These are phyloP conservation scores for Virgularia gustaviana DNA, from an alignment of 92 coral and sea anemone species.

Conservation along the genomic window DNA sequence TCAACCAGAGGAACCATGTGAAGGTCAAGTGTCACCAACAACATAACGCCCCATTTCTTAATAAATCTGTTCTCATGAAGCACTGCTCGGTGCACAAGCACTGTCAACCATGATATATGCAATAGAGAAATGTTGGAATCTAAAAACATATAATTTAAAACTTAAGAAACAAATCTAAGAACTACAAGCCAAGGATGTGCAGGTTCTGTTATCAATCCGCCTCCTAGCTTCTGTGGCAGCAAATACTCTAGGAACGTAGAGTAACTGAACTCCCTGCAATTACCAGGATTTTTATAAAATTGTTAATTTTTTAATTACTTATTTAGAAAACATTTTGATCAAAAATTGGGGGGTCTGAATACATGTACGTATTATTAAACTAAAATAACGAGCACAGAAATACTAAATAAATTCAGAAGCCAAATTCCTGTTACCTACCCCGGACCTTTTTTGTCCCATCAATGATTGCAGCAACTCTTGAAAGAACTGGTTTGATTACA, in stretches of 20 bases:
- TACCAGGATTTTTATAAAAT: no score
- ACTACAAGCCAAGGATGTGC: background rate
- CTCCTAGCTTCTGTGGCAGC: background rate
- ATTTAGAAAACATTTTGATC: no score
- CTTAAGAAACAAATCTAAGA: background rate
- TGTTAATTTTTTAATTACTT: no score
- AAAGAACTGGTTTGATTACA: conserved; percentile 81
- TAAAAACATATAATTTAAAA: background rate
- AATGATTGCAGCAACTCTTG: conserved; percentile 61
- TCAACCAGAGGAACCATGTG: conserved; percentile 60
- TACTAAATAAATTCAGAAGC: no score
- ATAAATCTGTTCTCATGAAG: conserved; percentile 75
- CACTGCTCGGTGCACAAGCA: conserved; percentile 64
- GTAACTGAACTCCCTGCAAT: no score
- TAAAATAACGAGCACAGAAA: no score
- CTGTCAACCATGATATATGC: conserved; percentile 78
- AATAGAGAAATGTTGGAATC: conserved; percentile 43
- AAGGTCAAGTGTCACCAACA: conserved; percentile 64
- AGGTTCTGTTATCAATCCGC: background rate
- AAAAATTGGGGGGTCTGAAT: no score
- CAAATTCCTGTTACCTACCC: no score
- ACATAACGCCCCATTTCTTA: conserved; percentile 81
- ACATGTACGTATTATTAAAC: no score
- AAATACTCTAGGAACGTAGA: no score
- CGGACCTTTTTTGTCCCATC: conserved; percentile 63